Conservation (phyloP, 2,888 invertebrate species). For the Eulithis prunata region DNA sequence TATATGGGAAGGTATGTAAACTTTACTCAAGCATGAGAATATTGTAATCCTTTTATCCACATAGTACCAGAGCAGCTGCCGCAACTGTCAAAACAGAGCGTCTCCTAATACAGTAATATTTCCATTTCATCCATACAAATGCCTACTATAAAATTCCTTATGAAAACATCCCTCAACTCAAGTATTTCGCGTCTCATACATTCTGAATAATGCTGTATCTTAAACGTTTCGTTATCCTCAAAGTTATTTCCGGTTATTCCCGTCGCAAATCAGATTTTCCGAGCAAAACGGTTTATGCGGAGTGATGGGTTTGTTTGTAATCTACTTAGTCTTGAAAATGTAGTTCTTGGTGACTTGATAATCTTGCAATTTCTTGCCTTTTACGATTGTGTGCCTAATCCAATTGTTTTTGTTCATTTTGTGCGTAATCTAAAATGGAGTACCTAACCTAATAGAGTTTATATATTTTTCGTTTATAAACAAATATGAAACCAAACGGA, state of each 20-base stretch:
- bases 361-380: too few relatives aligned
- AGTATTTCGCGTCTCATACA: conserved; percentile 26
- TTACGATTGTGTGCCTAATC: too few relatives aligned
- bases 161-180: conserved; percentile 34
- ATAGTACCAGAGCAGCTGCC: background rate
- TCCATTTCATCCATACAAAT: conserved; percentile 36
- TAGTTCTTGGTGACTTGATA: too few relatives aligned
- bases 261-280: conserved; percentile 43
- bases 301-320: conserved; percentile 16
- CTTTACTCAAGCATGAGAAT: too few relatives aligned
- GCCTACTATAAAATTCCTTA: conserved; percentile 37
- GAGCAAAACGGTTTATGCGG: conserved; percentile 41
- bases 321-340: conserved; percentile 4
- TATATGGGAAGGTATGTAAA: too few relatives aligned
- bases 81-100: conserved; percentile 1
- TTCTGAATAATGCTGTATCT: conserved; percentile 27
- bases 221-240: conserved; percentile 39
- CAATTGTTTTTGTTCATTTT: too few relatives aligned
- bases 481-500: too few relatives aligned
- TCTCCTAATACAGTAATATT: conserved; percentile 16
- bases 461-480: too few relatives aligned
- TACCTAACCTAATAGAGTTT: too few relatives aligned
- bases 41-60: too few relatives aligned
- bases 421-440: too few relatives aligned
- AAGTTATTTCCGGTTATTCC: conserved; percentile 35